Evolutionary conservation across 2,797 vertebrate species (phyloP).

Genomic region (Sebastes itinus): DNA sequence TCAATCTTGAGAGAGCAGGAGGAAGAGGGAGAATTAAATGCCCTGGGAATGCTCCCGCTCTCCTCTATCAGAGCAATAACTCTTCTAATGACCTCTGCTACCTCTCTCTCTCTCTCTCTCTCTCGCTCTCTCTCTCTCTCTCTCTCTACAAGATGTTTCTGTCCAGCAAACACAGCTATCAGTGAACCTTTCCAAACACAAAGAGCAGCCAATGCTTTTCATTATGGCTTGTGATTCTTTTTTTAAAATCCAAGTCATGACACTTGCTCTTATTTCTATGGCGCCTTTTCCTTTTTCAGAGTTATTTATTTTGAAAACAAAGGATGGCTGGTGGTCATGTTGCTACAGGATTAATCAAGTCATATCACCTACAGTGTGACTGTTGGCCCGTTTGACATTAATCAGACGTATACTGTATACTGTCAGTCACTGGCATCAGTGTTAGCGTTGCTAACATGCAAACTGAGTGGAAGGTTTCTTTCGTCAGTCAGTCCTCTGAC

Average conservation of each 20-base stretch:
- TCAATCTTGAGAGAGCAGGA: constrained; percentile 84
- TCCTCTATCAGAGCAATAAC: constrained; percentile 83
- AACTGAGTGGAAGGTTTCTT: constrained; percentile 7
- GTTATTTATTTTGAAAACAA: constrained; percentile 67
- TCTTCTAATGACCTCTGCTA: constrained; percentile 82
- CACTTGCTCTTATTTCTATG: constrained; percentile 28
- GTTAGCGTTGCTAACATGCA: background rate
- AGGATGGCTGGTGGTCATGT: constrained; percentile 34
- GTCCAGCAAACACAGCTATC: constrained; percentile 62
- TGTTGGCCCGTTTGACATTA: constrained; percentile 26
- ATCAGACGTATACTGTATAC: constrained; percentile 12
- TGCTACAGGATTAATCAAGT: constrained; percentile 55
- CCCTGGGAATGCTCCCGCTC: constrained; percentile 83
- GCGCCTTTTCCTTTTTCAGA: constrained; percentile 25
- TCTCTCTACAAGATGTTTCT: constrained; percentile 48
- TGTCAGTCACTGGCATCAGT: constrained; percentile 16
- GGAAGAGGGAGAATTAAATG: constrained; percentile 84
- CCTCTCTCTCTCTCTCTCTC: constrained; percentile 49
- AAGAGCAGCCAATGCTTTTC: constrained; percentile 57
- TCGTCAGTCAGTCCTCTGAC: constrained; percentile 5
- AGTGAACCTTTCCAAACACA: constrained; percentile 58
- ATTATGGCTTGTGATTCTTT: constrained; percentile 41
- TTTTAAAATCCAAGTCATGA: constrained; percentile 48
- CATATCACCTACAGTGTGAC: constrained; percentile 37
- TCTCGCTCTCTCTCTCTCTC: constrained; percentile 20